Percentiles rank a stretch among this genome's conserved stretches.
Evolutionary conservation across 53 echinoderm and acorn worm species (phyloP).

Genomic region (Luidia sarsii): DNA sequence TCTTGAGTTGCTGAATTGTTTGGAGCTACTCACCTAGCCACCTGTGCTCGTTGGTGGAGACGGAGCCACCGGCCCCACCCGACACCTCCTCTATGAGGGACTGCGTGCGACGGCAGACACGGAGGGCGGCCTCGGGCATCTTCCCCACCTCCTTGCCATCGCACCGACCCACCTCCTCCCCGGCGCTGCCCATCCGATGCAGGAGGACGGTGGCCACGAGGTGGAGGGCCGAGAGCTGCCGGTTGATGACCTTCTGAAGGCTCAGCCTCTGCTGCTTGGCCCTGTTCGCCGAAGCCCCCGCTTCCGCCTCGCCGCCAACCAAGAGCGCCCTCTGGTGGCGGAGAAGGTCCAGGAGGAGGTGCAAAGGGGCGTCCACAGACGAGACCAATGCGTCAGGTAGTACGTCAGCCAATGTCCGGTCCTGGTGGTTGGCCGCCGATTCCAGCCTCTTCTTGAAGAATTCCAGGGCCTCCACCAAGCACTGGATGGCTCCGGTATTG

Average conservation of each 20-base stretch:
- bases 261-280: slow-evolving; percentile 31
- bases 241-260: slow-evolving; percentile 60
- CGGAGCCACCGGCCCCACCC: slow-evolving; percentile 74
- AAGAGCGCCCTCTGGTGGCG: slow-evolving; percentile 61
- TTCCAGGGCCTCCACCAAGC: slow-evolving; percentile 68
- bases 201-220: slow-evolving; percentile 69
- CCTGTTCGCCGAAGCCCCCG: slow-evolving; percentile 16
- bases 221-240: slow-evolving; percentile 65
- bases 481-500: slow-evolving; percentile 24
- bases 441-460: slow-evolving; percentile 72
- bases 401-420: neutral
- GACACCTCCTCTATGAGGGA: slow-evolving; percentile 75
- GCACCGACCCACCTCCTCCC: neutral
- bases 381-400: slow-evolving; percentile 17
- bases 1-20: too few relatives aligned
- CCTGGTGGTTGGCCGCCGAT: neutral
- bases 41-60: slow-evolving; percentile 83
- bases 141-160: neutral
- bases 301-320: neutral
- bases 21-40: slow-evolving; percentile 89
- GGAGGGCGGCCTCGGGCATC: slow-evolving; percentile 25
- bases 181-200: slow-evolving; percentile 55
- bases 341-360: slow-evolving; percentile 49
- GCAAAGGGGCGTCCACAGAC: slow-evolving; percentile 38
- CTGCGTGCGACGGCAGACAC: slow-evolving; percentile 63